Evolutionary conservation across 37 sponge, comb jelly and placozoan species (phyloP).

Genomic region (Crambe crambe): DNA sequence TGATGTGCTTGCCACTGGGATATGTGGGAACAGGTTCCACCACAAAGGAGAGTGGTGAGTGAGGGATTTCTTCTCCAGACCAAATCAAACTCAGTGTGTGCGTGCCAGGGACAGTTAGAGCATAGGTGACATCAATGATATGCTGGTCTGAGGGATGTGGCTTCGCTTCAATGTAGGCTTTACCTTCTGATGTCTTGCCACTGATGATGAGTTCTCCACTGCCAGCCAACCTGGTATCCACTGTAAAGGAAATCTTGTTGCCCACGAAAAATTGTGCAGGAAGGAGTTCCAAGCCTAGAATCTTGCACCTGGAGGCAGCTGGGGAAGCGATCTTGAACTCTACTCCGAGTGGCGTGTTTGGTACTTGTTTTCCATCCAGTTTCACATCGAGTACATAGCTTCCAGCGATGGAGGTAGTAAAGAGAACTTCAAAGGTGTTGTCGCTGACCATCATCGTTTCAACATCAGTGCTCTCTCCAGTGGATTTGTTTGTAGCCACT

Average conservation of each 20-base stretch:
- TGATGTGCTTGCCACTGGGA: conserved; percentile 32
- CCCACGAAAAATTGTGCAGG: conserved; percentile 24
- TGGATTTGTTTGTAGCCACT: not conserved
- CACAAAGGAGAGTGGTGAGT: conserved; percentile 57
- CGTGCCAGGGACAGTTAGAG: conserved; percentile 51
- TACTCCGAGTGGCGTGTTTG: conserved; percentile 52
- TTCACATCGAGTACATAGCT: conserved; percentile 30
- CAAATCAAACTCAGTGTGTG: conserved; percentile 56
- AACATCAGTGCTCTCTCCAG: not conserved
- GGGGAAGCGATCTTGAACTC: conserved; percentile 16
- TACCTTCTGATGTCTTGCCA: conserved; percentile 15
- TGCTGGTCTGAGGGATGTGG: not conserved
- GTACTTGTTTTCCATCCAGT: conserved; percentile 30
- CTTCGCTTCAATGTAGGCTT: conserved; percentile 14
- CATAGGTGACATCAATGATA: conserved; percentile 49
- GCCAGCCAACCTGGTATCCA: conserved; percentile 72
- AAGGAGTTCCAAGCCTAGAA: conserved; percentile 35
- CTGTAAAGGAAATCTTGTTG: conserved; percentile 26
- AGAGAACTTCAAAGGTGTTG: conserved; percentile 31
- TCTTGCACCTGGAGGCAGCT: conserved; percentile 40
- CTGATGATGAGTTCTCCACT: conserved; percentile 34
- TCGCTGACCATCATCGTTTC: not conserved
- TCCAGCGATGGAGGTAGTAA: conserved; percentile 42
- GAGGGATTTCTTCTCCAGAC: conserved; percentile 52
- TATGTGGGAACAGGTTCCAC: conserved; percentile 15